These are phyloP conservation scores for Hipparchia sbordonii DNA, from an alignment of 2,888 invertebrate genomes.

Conservation along the genomic window DNA sequence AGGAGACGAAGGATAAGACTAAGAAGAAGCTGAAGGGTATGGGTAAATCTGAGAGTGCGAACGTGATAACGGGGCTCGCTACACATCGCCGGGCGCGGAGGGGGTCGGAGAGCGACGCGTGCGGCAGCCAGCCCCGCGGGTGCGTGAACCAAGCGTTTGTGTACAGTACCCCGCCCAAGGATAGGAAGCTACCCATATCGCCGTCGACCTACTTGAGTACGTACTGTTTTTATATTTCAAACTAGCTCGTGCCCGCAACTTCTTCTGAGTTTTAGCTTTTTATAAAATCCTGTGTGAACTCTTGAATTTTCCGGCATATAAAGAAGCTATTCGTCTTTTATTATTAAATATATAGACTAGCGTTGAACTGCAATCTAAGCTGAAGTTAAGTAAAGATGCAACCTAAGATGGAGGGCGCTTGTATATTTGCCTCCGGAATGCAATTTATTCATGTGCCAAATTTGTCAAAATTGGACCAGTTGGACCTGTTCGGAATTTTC, in stretches of 20 bases:
- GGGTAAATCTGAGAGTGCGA: conserved; percentile 72
- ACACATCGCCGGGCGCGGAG: conserved; percentile 62
- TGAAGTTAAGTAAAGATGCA: too few relatives aligned
- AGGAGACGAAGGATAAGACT: conserved; percentile 46
- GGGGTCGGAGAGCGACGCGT: conserved; percentile 76
- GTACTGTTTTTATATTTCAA: conserved; percentile 51
- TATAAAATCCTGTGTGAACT: too few relatives aligned
- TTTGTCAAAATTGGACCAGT: too few relatives aligned
- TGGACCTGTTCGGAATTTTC: too few relatives aligned
- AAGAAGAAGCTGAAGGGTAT: conserved; percentile 69
- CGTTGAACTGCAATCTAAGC: too few relatives aligned
- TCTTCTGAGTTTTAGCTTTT: too few relatives aligned
- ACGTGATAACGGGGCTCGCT: conserved; percentile 61
- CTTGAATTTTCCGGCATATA: too few relatives aligned
- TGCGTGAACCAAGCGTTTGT: conserved; percentile 77
- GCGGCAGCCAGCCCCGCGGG: conserved; percentile 61
- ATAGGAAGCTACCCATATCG: conserved; percentile 70
- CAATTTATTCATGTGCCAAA: too few relatives aligned
- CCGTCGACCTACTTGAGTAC: conserved; percentile 76
- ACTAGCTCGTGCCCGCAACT: not conserved
- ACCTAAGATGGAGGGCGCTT: too few relatives aligned
- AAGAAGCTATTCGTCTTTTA: too few relatives aligned
- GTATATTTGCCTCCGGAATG: too few relatives aligned
- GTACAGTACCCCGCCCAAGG: conserved; percentile 79
- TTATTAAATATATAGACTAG: too few relatives aligned